Percentiles rank a stretch among this genome's conserved stretches.
Evolutionary conservation across 2,113 vertebrate genomes (phyloP).

Genomic region (Colossoma macropomum): DNA sequence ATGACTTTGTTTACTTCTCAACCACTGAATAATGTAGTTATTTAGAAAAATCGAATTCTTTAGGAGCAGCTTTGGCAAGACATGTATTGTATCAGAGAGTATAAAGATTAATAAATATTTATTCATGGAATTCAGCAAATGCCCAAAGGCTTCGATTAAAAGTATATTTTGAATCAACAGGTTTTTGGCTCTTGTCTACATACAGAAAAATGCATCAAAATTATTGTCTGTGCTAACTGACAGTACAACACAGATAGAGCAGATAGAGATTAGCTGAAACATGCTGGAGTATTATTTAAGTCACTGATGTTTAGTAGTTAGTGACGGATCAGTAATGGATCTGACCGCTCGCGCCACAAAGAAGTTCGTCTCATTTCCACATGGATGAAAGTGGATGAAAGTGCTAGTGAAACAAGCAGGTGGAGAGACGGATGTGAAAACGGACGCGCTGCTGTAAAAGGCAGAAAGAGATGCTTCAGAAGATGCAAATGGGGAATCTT

Average conservation of each 20-base stretch:
- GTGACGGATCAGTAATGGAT: constrained; percentile 48
- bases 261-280: neutral
- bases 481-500: constrained; percentile 67
- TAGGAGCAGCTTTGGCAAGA: too few species aligned
- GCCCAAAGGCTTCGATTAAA: too few species aligned
- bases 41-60: too few species aligned
- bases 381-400: neutral
- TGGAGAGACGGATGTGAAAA: constrained; percentile 41
- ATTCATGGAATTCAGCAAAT: too few species aligned
- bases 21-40: too few species aligned
- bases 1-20: too few species aligned
- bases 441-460: constrained; percentile 60
- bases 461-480: constrained; percentile 37
- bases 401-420: constrained; percentile 47
- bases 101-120: too few species aligned
- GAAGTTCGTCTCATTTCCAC: neutral
- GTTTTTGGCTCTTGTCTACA: too few species aligned
- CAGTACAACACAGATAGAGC: neutral
- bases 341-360: neutral
- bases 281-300: neutral
- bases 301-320: constrained; percentile 61
- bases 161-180: too few species aligned
- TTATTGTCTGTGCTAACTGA: neutral
- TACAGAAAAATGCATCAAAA: too few species aligned
- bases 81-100: too few species aligned